Conservation (phyloP, 1,140 invertebrate genomes). For the Cotesia vestalis region DNA sequence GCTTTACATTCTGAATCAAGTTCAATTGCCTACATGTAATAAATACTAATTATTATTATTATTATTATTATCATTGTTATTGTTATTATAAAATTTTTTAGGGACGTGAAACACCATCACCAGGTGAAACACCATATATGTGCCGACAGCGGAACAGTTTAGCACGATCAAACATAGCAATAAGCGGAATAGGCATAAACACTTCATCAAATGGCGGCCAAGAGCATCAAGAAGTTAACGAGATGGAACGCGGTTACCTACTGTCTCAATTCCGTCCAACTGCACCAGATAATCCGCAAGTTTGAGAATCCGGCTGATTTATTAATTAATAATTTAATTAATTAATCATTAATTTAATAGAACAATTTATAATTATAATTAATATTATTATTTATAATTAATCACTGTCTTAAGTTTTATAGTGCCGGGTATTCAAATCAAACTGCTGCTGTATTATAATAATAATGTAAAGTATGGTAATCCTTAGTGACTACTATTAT, state of each 20-base stretch:
- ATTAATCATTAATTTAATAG: no score
- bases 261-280: slow-evolving; percentile 62
- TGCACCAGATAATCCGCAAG: slow-evolving; percentile 43
- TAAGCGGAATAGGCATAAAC: slow-evolving; percentile 40
- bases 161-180: slow-evolving; percentile 56
- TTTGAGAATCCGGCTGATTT: neutral
- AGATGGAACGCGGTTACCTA: slow-evolving; percentile 72
- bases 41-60: neutral
- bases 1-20: slow-evolving; percentile 54
- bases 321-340: no score
- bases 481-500: no score
- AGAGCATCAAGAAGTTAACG: slow-evolving; percentile 67
- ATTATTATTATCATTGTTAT: neutral
- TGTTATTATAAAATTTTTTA: slow-evolving; percentile 52
- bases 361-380: no score
- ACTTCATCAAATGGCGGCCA: slow-evolving; percentile 39
- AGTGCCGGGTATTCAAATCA: no score
- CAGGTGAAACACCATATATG: slow-evolving; percentile 79
- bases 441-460: no score
- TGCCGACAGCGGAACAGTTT: slow-evolving; percentile 77
- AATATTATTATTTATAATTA: no score
- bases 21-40: slow-evolving; percentile 38
- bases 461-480: no score
- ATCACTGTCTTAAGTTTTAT: no score
- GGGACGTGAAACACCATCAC: slow-evolving; percentile 79